Evolutionary conservation across 2,797 vertebrate species (phyloP).

Genomic region (Holocentrus rufus): DNA sequence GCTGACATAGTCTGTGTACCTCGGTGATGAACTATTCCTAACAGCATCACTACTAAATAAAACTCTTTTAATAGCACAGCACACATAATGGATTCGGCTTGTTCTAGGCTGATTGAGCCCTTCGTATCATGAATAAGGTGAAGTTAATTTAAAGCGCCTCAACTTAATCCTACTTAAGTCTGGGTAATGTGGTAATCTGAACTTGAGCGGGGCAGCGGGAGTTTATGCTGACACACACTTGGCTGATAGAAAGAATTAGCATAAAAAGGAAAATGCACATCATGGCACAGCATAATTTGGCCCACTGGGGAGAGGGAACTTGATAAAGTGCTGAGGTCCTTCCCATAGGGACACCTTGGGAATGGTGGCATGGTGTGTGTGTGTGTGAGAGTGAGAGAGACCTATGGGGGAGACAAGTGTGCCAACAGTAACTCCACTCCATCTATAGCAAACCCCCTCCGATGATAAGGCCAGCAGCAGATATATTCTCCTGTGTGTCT

Average conservation of each 20-base stretch:
- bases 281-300: slow-evolving; percentile 62
- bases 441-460: slow-evolving; percentile 44
- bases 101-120: slow-evolving; percentile 59
- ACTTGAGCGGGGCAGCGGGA: slow-evolving; percentile 50
- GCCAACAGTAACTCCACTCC: slow-evolving; percentile 41
- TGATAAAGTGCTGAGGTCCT: slow-evolving; percentile 70
- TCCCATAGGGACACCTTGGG: slow-evolving; percentile 62
- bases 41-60: slow-evolving; percentile 47
- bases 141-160: slow-evolving; percentile 70
- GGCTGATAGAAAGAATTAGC: slow-evolving; percentile 70
- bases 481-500: slow-evolving; percentile 62
- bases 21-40: slow-evolving; percentile 50
- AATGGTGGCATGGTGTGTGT: slow-evolving; percentile 21
- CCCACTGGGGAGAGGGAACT: slow-evolving; percentile 46
- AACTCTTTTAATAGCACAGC: slow-evolving; percentile 48
- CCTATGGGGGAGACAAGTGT: slow-evolving; percentile 41
- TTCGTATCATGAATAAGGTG: slow-evolving; percentile 53
- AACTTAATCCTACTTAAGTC: slow-evolving; percentile 76
- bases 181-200: slow-evolving; percentile 67
- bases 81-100: slow-evolving; percentile 54
- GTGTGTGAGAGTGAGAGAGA: slow-evolving; percentile 59
- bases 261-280: slow-evolving; percentile 69
- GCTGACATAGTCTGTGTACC: slow-evolving; percentile 54
- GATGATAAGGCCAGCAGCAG: slow-evolving; percentile 61
- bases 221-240: slow-evolving; percentile 72